Evolutionary conservation across 2,888 invertebrate species (phyloP).

Genomic region (Eumerus sabulonum): DNA sequence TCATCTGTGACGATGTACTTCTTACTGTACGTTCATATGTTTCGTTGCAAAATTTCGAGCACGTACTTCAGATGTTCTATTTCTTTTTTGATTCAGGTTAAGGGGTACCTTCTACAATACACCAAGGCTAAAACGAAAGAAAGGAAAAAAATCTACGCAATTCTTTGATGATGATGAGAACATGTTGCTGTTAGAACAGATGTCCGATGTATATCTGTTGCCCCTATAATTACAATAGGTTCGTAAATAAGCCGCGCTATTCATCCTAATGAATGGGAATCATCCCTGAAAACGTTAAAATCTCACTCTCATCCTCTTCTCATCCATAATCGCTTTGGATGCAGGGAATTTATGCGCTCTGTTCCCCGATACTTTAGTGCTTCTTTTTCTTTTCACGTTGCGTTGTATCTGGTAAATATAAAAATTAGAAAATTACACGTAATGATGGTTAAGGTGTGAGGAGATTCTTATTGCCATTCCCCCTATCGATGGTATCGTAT

Average conservation of each 20-base stretch:
- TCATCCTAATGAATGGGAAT: constrained; percentile 44
- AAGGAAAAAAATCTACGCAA: constrained; percentile 31
- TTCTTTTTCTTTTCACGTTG: too few species aligned
- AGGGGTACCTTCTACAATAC: too few species aligned
- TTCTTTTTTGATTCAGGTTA: not conserved
- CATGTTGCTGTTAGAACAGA: constrained; percentile 63
- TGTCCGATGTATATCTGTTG: constrained; percentile 41
- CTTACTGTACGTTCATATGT: not conserved
- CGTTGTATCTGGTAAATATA: constrained; percentile 6
- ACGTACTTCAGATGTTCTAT: constrained; percentile 56
- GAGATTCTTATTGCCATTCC: constrained; percentile 56
- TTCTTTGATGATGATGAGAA: constrained; percentile 58
- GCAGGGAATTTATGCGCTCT: constrained; percentile 29
- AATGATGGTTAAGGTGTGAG: constrained; percentile 61
- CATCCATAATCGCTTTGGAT: constrained; percentile 7
- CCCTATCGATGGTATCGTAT: constrained; percentile 21
- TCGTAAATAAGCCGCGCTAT: constrained; percentile 5
- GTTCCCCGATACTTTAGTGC: too few species aligned
- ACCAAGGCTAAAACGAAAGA: not conserved
- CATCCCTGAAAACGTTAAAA: constrained; percentile 46
- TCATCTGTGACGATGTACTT: constrained; percentile 51
- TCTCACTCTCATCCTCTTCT: constrained; percentile 27
- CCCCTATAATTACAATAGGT: constrained; percentile 61
- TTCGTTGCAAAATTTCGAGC: constrained; percentile 62
- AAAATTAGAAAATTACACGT: constrained; percentile 40